Evolutionary conservation across 30 jellyfish, hydroid and myxozoan genomes (phyloP), one percentile per base, ranked within the genome.

Genomic region (Aurelia aurita): DNA sequence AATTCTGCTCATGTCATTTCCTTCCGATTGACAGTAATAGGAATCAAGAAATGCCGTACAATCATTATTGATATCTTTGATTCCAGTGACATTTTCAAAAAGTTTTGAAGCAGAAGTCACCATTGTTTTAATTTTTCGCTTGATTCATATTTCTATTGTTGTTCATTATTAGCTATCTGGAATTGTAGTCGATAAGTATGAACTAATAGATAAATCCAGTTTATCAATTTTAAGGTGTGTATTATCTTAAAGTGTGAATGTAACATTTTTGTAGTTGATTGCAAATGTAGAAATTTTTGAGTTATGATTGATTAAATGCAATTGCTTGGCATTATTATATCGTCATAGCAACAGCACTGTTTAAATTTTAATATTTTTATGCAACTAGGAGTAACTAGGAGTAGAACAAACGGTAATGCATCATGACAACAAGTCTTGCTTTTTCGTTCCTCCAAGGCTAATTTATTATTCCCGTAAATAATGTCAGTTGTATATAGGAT

Each of bases 211-310:
- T 39, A 39, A 39, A 39, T 39, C 51, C 51, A 39, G 51, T 39
- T 39, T 39, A 39, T 39, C 51, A 39, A 29, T 68, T 49, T 82
- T 82, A 67, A 53, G 85, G 91, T 82, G 91, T 82, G 86, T 63
- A 31, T 58, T 39, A 35, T 78, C 80, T 59, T 67, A 82, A 49
- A 26, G 77, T 49, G 90, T 65, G 81, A 82, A 32, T 68, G 82
- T 79, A 68, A 53, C 58, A 73, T 82, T 39, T 82, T 82, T 82
- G 91, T 82, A 82, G 91, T 82, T 82, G 85, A 80, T 65, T 22
- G 60, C 47, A 44, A 60, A 23, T 73, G 89, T 80, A 64, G 90
- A 80, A 31, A 31, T 27, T 76, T 72, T 74, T 65, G 64, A 57
- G 88, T 58, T 76, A 22, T 59, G 54, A 51, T 26, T 59, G 54